Evolutionary conservation across 2,113 vertebrate genomes (phyloP).

Genomic region (Ammospiza caudacuta): DNA sequence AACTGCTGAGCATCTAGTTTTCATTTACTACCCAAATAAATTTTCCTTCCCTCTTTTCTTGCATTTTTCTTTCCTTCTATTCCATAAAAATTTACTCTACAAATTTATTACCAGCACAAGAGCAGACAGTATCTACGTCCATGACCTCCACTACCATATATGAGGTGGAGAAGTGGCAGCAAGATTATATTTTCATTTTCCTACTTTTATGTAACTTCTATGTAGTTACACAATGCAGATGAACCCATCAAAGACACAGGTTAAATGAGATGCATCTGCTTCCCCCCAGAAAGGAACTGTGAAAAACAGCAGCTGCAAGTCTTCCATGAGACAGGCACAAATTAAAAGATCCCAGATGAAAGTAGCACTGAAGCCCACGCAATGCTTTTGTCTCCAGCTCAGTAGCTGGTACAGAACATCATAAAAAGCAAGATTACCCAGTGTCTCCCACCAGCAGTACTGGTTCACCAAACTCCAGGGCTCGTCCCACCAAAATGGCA

Average conservation of each 20-base stretch:
- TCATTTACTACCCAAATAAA: not conserved
- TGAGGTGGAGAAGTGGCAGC: not conserved
- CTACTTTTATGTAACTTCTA: not conserved
- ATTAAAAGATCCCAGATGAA: not conserved
- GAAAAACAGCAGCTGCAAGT: not conserved
- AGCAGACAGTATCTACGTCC: not conserved
- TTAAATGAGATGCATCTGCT: not conserved
- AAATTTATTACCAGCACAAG: not conserved
- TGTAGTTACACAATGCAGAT: not conserved
- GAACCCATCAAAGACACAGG: not conserved
- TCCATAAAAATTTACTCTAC: not conserved
- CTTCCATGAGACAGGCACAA: not conserved
- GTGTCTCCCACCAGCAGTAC: slow-evolving; percentile 94
- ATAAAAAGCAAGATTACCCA: slow-evolving; percentile 78
- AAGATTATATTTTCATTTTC: not conserved
- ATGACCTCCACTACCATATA: rapidly evolving
- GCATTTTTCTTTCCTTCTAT: not conserved
- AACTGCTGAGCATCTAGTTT: not conserved
- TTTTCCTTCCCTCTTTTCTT: not conserved
- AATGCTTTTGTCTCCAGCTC: not conserved
- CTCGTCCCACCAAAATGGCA: slow-evolving; percentile 88
- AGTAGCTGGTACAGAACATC: not conserved
- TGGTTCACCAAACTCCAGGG: slow-evolving; percentile 90
- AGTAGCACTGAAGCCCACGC: not conserved
- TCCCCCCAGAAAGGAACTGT: not conserved